These are phyloP conservation scores for Pomacea maculata DNA, from an alignment of 1,140 invertebrate genomes.

Conservation along the genomic window DNA sequence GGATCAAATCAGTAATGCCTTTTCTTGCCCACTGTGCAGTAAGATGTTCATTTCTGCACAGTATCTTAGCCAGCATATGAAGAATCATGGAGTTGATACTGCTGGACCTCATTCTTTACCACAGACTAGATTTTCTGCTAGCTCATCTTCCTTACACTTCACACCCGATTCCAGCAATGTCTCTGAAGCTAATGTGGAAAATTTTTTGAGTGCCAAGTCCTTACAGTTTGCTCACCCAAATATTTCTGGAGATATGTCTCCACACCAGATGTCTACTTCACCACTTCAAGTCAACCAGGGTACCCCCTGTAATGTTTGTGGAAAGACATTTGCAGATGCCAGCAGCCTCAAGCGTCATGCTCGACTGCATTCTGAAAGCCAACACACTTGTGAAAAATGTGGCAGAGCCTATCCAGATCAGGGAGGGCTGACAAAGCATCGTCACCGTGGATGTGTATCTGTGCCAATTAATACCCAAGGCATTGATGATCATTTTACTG, in stretches of 20 bases:
- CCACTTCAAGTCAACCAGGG: too few species aligned
- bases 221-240: background rate
- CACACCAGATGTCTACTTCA: too few species aligned
- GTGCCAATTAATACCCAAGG: too few species aligned
- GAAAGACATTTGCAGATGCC: constrained; percentile 15
- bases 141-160: background rate
- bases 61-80: constrained; percentile 13
- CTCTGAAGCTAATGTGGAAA: background rate
- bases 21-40: constrained; percentile 1
- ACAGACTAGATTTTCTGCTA: background rate
- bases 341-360: constrained; percentile 23
- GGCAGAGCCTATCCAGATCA: constrained; percentile 8
- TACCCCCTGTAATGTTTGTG: constrained; percentile 19
- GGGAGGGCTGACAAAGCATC: constrained; percentile 16
- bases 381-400: constrained; percentile 12
- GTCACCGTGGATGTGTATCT: constrained; percentile 11
- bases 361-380: constrained; percentile 13
- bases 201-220: background rate
- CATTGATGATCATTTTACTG: too few species aligned
- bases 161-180: too few species aligned
- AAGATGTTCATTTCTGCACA: constrained; percentile 14
- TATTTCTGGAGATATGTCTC: too few species aligned
- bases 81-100: background rate
- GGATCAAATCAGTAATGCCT: too few species aligned
- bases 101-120: background rate